Evolutionary conservation across 2,888 invertebrate species (phyloP).

Genomic region (Dexiosoma caninum): DNA sequence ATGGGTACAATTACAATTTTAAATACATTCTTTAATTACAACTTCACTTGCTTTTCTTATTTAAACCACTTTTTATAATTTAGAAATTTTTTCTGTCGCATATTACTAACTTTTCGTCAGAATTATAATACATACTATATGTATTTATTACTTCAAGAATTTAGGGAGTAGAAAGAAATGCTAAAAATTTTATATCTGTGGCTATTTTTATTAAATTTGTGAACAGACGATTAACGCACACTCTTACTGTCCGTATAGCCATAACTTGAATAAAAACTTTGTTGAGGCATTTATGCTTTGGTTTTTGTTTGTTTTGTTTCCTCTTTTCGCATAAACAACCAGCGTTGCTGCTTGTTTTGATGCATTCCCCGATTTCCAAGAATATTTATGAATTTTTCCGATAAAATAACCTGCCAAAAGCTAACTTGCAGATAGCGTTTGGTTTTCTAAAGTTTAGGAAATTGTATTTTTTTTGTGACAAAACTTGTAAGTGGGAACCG

Average conservation of each 20-base stretch:
- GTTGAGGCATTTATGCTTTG: background rate
- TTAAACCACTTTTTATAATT: background rate
- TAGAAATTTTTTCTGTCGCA: background rate
- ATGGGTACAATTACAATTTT: no score
- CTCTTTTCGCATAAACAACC: constrained; percentile 13
- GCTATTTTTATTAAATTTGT: background rate
- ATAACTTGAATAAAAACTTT: constrained; percentile 29
- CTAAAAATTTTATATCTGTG: background rate
- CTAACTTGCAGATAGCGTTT: no score
- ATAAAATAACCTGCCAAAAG: no score
- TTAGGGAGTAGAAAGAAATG: background rate
- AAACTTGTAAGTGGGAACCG: no score
- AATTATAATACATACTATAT: background rate
- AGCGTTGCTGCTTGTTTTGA: background rate
- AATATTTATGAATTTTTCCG: no score
- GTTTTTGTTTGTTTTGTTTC: constrained; percentile 11
- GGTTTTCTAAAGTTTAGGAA: no score
- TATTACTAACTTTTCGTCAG: constrained; percentile 16
- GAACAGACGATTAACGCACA: constrained; percentile 7
- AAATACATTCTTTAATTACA: background rate
- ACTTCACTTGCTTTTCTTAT: constrained; percentile 24
- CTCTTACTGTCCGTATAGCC: background rate
- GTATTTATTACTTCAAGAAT: background rate
- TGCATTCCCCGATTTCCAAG: no score
- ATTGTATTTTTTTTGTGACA: no score